Evolutionary conservation across 2,797 vertebrate species (phyloP).

Genomic region (Mormyrops attenuatus): DNA sequence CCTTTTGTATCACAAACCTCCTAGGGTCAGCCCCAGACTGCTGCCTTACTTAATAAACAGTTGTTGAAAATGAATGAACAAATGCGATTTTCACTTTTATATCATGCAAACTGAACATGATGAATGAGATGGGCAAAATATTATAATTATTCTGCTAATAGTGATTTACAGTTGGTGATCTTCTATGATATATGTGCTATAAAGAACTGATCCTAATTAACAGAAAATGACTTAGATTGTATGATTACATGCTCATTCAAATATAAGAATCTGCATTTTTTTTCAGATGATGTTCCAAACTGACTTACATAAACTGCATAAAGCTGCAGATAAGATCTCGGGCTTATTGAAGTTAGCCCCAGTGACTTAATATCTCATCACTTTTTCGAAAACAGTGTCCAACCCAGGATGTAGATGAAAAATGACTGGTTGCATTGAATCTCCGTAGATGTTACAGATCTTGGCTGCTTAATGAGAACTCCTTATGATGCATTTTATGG

Average conservation of each 20-base stretch:
- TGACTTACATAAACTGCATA: background rate
- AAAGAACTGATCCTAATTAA: background rate
- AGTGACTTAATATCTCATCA: background rate
- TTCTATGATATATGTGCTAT: background rate
- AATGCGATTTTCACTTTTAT: background rate
- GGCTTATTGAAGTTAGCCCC: background rate
- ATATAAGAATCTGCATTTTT: background rate
- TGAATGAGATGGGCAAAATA: background rate
- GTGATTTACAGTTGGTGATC: background rate
- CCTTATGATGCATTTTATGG: slow-evolving; percentile 1
- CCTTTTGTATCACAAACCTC: background rate
- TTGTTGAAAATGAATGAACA: background rate
- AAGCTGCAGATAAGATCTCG: background rate
- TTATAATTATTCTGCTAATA: background rate
- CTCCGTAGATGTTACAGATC: background rate
- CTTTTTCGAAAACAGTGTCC: background rate
- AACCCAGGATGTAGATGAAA: background rate
- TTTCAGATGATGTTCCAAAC: background rate
- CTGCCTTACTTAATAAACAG: background rate
- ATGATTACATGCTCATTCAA: background rate
- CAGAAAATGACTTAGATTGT: background rate
- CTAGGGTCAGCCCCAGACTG: background rate
- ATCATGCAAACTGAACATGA: background rate
- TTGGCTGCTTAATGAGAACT: background rate
- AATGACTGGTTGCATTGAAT: background rate